Conservation (phyloP, 2,797 vertebrate species). For the Muscicapa striata region DNA sequence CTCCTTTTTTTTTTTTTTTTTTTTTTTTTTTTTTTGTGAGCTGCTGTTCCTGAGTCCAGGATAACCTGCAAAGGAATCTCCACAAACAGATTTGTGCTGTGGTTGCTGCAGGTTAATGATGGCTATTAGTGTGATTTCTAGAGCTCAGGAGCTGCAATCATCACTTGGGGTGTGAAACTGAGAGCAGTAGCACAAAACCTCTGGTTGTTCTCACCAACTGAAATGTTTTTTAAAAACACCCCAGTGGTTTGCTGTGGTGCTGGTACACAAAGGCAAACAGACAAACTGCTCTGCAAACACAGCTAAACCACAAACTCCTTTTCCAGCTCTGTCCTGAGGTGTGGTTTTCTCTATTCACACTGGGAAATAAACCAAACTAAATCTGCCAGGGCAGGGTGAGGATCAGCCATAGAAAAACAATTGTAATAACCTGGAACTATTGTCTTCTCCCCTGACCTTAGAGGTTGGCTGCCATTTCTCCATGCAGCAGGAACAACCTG, state of each 20-base stretch:
- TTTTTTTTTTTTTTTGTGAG: not conserved
- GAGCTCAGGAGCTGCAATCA: not conserved
- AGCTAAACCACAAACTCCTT: not conserved
- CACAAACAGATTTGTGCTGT: not conserved
- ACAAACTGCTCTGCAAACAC: not conserved
- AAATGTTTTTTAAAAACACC: not conserved
- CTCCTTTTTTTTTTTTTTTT: not conserved
- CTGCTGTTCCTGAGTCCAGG: not conserved
- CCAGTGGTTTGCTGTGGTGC: not conserved
- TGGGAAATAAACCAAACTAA: not conserved
- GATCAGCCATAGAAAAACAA: constrained; percentile 30
- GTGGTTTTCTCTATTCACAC: not conserved
- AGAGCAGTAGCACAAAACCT: not conserved
- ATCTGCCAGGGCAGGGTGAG: not conserved
- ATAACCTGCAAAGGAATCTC: not conserved
- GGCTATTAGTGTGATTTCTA: not conserved
- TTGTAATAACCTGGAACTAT: constrained; percentile 67
- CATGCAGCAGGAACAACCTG: constrained; percentile 53
- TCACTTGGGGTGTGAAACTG: not conserved
- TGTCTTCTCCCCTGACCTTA: constrained; percentile 70
- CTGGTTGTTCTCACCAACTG: not conserved
- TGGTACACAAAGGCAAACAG: not conserved
- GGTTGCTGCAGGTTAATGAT: not conserved
- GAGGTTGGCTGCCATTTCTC: constrained; percentile 64
- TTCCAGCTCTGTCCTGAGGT: not conserved